These are phyloP conservation scores for Amazona guildingii DNA, from an alignment of 2,113 vertebrate genomes.

Conservation along the genomic window DNA sequence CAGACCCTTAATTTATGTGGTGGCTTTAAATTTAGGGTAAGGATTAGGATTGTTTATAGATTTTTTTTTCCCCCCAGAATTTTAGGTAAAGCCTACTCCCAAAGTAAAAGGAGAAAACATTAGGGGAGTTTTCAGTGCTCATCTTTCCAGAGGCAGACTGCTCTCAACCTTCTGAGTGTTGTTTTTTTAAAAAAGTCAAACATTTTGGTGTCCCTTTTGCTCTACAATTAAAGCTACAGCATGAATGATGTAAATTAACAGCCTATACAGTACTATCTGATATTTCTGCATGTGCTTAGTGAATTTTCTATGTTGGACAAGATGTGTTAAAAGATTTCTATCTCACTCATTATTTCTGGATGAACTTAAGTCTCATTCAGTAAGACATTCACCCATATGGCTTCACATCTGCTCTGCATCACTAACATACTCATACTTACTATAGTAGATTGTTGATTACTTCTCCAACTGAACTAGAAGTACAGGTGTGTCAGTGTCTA, in stretches of 20 bases:
- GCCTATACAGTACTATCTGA: not conserved
- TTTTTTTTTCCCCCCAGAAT: not conserved
- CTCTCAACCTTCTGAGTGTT: not conserved
- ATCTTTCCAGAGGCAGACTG: not conserved
- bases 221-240: not conserved
- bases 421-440: not conserved
- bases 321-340: not conserved
- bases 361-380: not conserved
- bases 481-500: not conserved
- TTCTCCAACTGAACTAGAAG: not conserved
- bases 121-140: not conserved
- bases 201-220: not conserved
- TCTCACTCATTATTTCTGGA: not conserved
- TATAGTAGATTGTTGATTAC: not conserved
- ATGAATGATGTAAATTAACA: not conserved
- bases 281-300: not conserved
- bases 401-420: not conserved
- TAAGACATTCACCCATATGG: not conserved
- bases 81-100: not conserved
- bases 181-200: not conserved
- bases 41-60: not conserved
- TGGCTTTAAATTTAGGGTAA: not conserved
- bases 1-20: not conserved
- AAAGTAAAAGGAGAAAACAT: not conserved
- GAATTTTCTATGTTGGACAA: not conserved